phyloP scores from a whole-genome alignment of 2,113 vertebrate species.

The Rhagologus leucostigma region DNA sequence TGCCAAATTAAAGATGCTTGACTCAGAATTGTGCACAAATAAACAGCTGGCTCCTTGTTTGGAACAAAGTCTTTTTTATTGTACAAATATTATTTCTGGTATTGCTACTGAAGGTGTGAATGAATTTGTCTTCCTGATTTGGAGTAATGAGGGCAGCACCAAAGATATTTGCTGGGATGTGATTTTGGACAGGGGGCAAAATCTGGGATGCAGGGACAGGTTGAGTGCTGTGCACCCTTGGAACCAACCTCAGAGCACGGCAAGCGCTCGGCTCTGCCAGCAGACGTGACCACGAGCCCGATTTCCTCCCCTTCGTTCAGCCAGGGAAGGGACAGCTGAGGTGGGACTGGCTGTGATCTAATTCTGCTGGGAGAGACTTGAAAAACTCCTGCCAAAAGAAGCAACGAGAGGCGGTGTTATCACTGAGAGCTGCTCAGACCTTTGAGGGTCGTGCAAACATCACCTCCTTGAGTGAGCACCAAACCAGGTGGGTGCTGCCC shows the following conservation, averaged over 20 bases:
- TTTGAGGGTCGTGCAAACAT: fast-evolving
- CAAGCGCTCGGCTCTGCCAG: background rate
- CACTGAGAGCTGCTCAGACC: background rate
- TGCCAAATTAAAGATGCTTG: background rate
- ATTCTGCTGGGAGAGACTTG: background rate
- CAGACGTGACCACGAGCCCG: background rate
- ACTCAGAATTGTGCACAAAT: background rate
- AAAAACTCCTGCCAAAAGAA: background rate
- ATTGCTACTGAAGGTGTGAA: background rate
- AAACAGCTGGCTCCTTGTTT: background rate
- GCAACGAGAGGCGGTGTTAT: background rate
- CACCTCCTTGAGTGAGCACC: background rate
- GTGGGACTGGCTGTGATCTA: constrained; percentile 16
- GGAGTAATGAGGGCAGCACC: background rate
- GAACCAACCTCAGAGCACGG: background rate
- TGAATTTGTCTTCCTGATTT: background rate
- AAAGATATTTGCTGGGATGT: background rate
- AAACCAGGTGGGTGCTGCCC: background rate
- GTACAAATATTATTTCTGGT: background rate
- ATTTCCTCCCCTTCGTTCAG: background rate
- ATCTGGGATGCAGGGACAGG: background rate
- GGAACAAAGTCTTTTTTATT: background rate
- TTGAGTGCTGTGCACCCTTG: background rate
- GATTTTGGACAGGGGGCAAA: background rate
- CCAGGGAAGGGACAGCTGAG: background rate